Evolutionary conservation across 2,888 invertebrate genomes (phyloP).

Genomic region (Hypercompe scribonia): DNA sequence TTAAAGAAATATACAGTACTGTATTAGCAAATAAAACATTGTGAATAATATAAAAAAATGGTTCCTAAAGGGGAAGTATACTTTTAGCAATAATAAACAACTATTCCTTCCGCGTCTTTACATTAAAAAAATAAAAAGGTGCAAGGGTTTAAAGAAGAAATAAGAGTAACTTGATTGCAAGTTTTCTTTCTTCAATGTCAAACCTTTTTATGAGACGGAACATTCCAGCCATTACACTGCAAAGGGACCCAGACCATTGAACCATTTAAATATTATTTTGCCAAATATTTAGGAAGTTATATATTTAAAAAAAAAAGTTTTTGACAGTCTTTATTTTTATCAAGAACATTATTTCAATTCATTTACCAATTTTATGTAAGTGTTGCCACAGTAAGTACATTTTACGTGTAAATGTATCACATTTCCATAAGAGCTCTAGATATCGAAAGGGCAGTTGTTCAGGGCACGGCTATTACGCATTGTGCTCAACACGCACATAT

Average conservation of each 20-base stretch:
- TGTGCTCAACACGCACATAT: constrained; percentile 19
- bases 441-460: constrained; percentile 51
- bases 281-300: too few species aligned
- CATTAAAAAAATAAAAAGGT: background rate
- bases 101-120: background rate
- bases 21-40: background rate
- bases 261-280: too few species aligned
- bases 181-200: background rate
- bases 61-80: background rate
- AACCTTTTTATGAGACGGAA: background rate
- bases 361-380: too few species aligned
- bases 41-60: too few species aligned
- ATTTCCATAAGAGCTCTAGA: constrained; percentile 25
- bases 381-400: background rate
- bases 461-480: constrained; percentile 46
- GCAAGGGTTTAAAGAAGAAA: background rate
- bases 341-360: too few species aligned
- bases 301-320: too few species aligned
- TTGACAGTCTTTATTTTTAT: too few species aligned
- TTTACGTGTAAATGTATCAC: background rate
- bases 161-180: background rate
- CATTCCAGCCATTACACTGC: too few species aligned
- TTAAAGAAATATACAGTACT: background rate
- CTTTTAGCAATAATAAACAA: background rate
- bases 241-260: too few species aligned